phyloP scores from a whole-genome alignment of 2,113 vertebrate species.

The Tupaia chinensis region DNA sequence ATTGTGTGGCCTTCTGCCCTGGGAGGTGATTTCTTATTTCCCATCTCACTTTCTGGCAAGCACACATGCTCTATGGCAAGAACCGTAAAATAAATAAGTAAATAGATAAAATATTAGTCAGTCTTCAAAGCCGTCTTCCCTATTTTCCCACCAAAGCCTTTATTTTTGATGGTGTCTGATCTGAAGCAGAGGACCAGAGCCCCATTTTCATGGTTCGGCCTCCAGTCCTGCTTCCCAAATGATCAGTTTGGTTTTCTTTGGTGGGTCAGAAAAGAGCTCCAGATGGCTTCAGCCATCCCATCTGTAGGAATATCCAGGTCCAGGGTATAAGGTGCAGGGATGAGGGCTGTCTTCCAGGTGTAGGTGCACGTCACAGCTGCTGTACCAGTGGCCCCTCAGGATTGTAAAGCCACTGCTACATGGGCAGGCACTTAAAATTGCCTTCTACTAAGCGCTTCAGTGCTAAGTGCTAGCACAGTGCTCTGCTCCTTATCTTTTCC shows the following conservation, averaged over 20 bases:
- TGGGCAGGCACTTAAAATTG: not conserved
- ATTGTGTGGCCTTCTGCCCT: too few relatives aligned
- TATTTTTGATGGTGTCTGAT: not conserved
- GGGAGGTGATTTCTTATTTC: too few relatives aligned
- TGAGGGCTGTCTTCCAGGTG: not conserved
- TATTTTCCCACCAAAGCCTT: not conserved
- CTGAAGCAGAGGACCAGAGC: not conserved
- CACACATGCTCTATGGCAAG: too few relatives aligned
- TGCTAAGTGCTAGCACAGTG: not conserved
- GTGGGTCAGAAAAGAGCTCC: not conserved
- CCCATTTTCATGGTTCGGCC: not conserved
- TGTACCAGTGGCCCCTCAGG: not conserved
- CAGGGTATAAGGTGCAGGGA: not conserved
- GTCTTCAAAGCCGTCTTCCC: not conserved
- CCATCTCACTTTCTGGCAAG: too few relatives aligned
- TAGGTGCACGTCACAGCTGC: not conserved
- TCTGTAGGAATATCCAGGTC: not conserved
- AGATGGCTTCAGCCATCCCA: not conserved
- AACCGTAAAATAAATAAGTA: too few relatives aligned
- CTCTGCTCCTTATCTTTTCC: not conserved
- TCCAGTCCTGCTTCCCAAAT: not conserved
- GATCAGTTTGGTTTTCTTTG: not conserved
- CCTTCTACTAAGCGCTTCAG: not conserved
- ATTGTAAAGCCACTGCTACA: not conserved
- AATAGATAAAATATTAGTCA: too few relatives aligned